Evolutionary conservation across 2,797 vertebrate species (phyloP), one percentile per base, ranked within the genome.

Genomic region (Sebastes oblongus): DNA sequence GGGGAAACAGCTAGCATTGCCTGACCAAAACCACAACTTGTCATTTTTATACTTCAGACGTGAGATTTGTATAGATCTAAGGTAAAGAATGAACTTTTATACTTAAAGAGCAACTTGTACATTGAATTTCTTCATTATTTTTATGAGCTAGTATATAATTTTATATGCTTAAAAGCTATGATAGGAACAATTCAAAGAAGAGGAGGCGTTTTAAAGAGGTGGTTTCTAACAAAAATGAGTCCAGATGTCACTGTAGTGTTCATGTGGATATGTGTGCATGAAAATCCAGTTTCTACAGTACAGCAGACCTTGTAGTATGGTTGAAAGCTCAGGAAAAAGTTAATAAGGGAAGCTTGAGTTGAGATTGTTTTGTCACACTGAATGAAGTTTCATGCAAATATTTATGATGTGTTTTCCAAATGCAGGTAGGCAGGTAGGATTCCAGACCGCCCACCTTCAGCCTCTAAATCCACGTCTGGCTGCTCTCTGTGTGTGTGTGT

Each of bases 331-430:
- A 2, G 61, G 62, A 22, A 65, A 22, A 56, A 18, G 52, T 32
- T 6, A 27, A 27, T 29, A 6, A 66, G 20, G 30, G 22, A 27
- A 13, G 54, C 22, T 5, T 2, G 27, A 25, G 18, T 2, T 7
- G 29, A 55, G 54, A 5, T n/a, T 1, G 16, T 39, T 36, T 9
- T 10, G 18, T 39, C 25, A 29, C 50, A 20, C 50, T n/a, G n/a
- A 34, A 29, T 10, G 18, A 34, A 70, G 29, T 55, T 69, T 30
- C 8, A 58, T 52, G 54, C 73, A 72, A 77, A 73, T 32, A 46
- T 68, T 64, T 66, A 20, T 89, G 86, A 93, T 92, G 84, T 68
- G 24, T 91, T 93, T 91, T 90, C 91, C 84, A 91, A 87, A 92
- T 0, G 68, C 89, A 92, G 91, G 86, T 89, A 84, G 82, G 80